Evolutionary conservation across 2,797 vertebrate genomes (phyloP).

Genomic region (Hypotaenidia okinawae): DNA sequence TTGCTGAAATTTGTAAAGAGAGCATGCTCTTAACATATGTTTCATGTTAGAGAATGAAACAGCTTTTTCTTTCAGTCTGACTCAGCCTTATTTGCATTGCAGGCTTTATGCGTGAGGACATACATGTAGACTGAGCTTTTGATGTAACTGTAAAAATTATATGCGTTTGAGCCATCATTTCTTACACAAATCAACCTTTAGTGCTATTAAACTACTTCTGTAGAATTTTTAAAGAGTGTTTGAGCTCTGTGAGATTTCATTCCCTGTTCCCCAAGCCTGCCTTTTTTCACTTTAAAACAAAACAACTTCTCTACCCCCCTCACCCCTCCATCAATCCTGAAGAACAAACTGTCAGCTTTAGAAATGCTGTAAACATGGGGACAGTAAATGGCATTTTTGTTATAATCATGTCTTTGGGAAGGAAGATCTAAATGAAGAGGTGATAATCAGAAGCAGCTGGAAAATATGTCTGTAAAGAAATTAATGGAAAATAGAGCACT

Average conservation of each 20-base stretch:
- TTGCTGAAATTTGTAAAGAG: background rate
- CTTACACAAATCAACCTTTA: background rate
- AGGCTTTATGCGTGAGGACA: background rate
- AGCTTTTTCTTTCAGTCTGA: constrained; percentile 17
- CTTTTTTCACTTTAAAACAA: constrained; percentile 27
- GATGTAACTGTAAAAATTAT: background rate
- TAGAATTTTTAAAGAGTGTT: background rate
- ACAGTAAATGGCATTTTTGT: background rate
- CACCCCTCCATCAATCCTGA: background rate
- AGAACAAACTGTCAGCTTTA: background rate
- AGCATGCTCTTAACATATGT: background rate
- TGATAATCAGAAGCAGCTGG: background rate
- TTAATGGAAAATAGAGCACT: background rate
- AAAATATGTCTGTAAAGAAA: background rate
- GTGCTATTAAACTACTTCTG: background rate
- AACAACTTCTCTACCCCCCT: background rate
- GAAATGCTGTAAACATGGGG: background rate
- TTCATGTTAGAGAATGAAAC: background rate
- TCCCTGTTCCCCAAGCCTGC: background rate
- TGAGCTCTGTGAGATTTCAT: background rate
- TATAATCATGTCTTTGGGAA: background rate
- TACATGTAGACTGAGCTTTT: background rate
- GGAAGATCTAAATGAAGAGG: background rate
- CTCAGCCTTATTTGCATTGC: background rate
- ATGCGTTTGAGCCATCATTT: background rate